Conservation (phyloP, 2,797 vertebrate species). For the Enteromius thamalakanensis region DNA sequence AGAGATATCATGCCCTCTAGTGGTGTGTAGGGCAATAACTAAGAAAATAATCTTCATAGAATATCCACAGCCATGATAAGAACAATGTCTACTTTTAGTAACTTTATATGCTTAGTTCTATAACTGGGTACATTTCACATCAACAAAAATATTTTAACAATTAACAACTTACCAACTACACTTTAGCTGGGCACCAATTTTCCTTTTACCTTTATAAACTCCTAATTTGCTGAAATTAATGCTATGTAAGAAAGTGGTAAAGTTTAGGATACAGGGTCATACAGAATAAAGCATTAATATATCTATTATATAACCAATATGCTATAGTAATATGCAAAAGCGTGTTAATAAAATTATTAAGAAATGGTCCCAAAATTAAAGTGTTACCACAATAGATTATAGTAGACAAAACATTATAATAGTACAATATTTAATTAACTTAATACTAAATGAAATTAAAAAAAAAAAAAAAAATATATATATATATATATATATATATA, state of each 20-base stretch:
- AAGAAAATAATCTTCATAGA: not conserved
- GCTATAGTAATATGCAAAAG: not conserved
- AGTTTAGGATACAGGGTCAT: not conserved
- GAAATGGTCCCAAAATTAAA: not conserved
- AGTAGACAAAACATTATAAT: not conserved
- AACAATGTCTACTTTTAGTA: not conserved
- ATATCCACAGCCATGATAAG: not conserved
- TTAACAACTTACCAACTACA: not conserved
- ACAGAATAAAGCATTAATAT: not conserved
- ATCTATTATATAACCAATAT: not conserved
- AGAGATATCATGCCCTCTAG: constrained; percentile 50
- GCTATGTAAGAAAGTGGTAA: not conserved
- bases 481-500: no score
- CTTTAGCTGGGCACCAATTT: not conserved
- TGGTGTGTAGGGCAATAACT: not conserved
- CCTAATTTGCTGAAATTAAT: not conserved
- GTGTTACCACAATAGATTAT: not conserved
- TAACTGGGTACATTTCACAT: not conserved
- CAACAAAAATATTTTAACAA: not conserved
- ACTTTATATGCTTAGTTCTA: not conserved
- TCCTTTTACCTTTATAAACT: not conserved
- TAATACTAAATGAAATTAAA: not conserved
- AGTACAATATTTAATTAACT: not conserved
- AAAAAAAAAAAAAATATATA: no score
- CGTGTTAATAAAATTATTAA: not conserved